A percentile compares a stretch with the other conserved stretches of the same genome.
Conservation (phyloP, 2,797 vertebrate genomes). For the Pterois miles region DNA sequence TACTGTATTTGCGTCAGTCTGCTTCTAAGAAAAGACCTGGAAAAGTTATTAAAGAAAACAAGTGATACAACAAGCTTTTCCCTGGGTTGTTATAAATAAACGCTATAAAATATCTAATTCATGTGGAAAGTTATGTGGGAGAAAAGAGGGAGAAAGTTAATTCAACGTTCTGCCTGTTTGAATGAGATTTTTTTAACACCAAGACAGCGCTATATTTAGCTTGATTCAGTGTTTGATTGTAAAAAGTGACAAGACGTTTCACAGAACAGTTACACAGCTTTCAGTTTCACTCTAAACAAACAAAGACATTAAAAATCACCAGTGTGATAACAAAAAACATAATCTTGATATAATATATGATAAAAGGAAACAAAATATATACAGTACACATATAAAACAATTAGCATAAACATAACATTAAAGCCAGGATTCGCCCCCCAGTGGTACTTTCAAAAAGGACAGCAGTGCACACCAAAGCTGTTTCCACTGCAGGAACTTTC, state of each 20-base stretch:
- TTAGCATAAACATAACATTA: neutral
- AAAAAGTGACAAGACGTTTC: no score
- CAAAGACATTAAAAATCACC: no score
- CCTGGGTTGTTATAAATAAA: conserved; percentile 36
- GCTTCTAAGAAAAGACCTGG: conserved; percentile 11
- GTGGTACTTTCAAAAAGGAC: no score
- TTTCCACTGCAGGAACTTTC: no score
- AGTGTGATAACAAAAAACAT: no score
- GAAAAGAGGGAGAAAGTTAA: neutral
- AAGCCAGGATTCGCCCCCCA: no score
- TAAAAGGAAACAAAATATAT: neutral
- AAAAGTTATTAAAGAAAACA: conserved; percentile 13
- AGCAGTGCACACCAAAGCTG: no score
- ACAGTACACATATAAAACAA: neutral
- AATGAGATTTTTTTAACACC: neutral
- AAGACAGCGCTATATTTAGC: neutral
- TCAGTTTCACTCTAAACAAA: neutral
- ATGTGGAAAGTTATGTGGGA: conserved; percentile 35
- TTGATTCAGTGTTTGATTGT: no score
- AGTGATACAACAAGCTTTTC: conserved; percentile 10
- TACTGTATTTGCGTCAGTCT: neutral
- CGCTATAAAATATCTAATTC: conserved; percentile 21
- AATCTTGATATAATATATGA: no score
- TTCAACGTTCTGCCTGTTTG: neutral
- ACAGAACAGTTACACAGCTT: neutral